Evolutionary conservation across 2,888 invertebrate genomes (phyloP).

Genomic region (Perithous albicinctus): DNA sequence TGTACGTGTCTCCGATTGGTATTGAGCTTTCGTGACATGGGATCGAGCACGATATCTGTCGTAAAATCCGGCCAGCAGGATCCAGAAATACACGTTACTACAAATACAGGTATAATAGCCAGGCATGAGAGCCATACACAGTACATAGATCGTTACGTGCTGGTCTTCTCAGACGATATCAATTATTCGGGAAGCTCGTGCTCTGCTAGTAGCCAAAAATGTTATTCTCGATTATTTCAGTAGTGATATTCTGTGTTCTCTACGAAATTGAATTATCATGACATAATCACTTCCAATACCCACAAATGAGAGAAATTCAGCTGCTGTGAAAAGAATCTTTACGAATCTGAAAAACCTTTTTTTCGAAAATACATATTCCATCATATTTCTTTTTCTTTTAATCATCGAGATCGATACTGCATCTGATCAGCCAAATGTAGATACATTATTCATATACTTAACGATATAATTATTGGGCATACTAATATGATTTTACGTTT

Average conservation of each 20-base stretch:
- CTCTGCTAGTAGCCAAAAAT: background rate
- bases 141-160: background rate
- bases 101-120: too few species aligned
- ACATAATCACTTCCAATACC: background rate
- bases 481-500: too few species aligned
- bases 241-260: background rate
- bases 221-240: background rate
- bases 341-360: too few species aligned
- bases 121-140: background rate
- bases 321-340: background rate
- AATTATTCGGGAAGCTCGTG: background rate
- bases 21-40: conserved; percentile 1
- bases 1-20: background rate
- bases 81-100: background rate
- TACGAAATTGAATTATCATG: background rate
- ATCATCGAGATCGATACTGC: too few species aligned
- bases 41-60: background rate
- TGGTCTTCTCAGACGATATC: background rate
- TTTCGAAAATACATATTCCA: too few species aligned
- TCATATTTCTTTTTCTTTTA: too few species aligned
- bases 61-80: background rate
- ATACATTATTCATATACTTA: too few species aligned
- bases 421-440: too few species aligned
- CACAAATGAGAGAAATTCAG: too few species aligned
- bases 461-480: too few species aligned